Conservation (phyloP, 2,113 vertebrate genomes). For the Gnathonemus longibarbis region DNA sequence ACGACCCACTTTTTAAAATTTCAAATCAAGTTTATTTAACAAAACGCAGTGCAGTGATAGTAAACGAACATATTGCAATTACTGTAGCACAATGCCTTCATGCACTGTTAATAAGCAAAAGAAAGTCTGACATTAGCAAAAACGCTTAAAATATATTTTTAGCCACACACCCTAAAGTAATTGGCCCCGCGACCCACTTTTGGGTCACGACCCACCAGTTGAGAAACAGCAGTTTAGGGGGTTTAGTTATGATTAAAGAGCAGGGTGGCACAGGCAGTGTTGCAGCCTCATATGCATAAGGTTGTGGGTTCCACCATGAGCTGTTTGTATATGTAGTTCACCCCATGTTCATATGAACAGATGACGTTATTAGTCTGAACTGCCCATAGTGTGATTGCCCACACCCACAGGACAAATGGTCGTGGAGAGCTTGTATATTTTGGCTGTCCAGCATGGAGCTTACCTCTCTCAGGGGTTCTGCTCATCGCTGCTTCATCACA, state of each 20-base stretch:
- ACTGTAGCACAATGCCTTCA: not conserved
- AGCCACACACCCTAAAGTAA: not conserved
- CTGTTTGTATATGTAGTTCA: not conserved
- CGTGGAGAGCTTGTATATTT: not conserved
- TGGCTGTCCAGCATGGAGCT: conserved; percentile 31
- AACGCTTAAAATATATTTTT: not conserved
- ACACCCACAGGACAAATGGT: not conserved
- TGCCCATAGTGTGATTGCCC: not conserved
- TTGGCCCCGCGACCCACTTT: not conserved
- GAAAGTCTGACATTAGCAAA: not conserved
- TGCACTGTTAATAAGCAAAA: not conserved
- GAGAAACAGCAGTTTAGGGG: not conserved
- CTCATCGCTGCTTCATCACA: conserved; percentile 96
- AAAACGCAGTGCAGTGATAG: not conserved
- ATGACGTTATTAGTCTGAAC: not conserved
- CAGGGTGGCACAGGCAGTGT: not conserved
- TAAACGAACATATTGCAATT: not conserved
- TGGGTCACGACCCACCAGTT: not conserved
- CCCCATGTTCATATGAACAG: not conserved
- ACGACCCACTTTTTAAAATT: not conserved
- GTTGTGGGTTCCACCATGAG: not conserved
- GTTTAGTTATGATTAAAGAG: not conserved
- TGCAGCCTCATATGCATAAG: not conserved
- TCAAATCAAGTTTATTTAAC: not conserved
- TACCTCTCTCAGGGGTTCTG: conserved; percentile 94